A percentile compares a stretch with the other conserved stretches of the same genome.
These are phyloP conservation scores for Thereuonema tuberculata DNA, from an alignment of 1,140 invertebrate species.

Conservation along the genomic window DNA sequence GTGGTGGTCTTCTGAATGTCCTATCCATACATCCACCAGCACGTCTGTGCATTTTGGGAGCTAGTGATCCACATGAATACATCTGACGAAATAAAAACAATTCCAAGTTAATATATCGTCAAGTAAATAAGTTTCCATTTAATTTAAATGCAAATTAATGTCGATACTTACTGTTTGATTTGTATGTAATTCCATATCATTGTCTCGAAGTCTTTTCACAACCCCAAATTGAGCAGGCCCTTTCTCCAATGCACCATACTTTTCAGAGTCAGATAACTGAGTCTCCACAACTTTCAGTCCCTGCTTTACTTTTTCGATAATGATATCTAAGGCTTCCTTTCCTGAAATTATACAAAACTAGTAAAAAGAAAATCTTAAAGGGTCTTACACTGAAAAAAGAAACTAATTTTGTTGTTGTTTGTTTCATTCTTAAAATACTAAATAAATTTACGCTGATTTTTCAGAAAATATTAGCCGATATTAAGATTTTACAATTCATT, in stretches of 20 bases:
- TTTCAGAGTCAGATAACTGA: conserved; percentile 34
- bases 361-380: background rate
- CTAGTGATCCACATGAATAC: conserved; percentile 43
- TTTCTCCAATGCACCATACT: conserved; percentile 33
- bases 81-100: conserved; percentile 28
- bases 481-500: no score
- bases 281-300: conserved; percentile 31
- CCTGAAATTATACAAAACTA: conserved; percentile 12
- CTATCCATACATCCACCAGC: conserved; percentile 36
- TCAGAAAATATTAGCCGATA: no score
- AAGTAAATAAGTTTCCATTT: conserved; percentile 5
- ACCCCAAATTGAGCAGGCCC: conserved; percentile 36
- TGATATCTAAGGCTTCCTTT: conserved; percentile 22
- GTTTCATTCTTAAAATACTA: background rate
- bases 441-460: no score
- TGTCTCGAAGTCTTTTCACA: conserved; percentile 37
- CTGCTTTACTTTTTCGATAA: conserved; percentile 21
- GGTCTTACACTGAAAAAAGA: no score
- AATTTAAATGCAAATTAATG: no score
- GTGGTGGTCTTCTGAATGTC: conserved; percentile 36
- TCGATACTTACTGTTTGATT: conserved; percentile 32
- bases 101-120: no score
- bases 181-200: conserved; percentile 39
- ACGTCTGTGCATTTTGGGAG: conserved; percentile 39
- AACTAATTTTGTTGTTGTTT: background rate